Percentiles rank a stretch among this genome's conserved stretches.
Evolutionary conservation across 92 coral and sea anemone genomes (phyloP).

Genomic region (Zoanthus solanderi): DNA sequence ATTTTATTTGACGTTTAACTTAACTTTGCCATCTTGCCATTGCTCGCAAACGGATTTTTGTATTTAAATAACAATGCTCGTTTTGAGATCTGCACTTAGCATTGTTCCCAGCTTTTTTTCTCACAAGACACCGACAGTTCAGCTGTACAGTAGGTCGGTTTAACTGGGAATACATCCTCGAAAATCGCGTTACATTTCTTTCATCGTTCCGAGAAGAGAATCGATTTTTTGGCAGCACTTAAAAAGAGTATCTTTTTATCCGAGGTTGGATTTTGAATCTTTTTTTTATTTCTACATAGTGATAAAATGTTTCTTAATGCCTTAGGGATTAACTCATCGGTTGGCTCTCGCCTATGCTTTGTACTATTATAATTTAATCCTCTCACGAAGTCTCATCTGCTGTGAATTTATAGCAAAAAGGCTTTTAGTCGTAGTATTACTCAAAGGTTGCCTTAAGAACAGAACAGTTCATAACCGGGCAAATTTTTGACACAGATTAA

Average conservation of each 20-base stretch:
- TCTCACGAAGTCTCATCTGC: neutral
- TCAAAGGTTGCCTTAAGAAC: neutral
- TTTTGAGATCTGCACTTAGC: neutral
- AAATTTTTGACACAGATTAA: conserved; percentile 2
- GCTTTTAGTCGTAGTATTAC: neutral
- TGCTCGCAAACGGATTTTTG: neutral
- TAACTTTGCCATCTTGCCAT: neutral
- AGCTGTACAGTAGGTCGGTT: neutral
- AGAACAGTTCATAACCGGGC: neutral
- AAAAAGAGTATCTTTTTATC: too few relatives aligned
- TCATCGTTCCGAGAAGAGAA: too few relatives aligned
- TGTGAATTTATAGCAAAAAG: neutral
- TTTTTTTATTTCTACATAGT: too few relatives aligned
- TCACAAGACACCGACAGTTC: neutral
- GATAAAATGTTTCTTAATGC: neutral
- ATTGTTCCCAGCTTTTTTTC: neutral
- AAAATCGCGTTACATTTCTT: too few relatives aligned
- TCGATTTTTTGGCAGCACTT: too few relatives aligned
- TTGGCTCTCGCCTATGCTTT: neutral
- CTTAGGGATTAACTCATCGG: neutral
- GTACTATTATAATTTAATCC: neutral
- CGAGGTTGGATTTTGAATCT: too few relatives aligned
- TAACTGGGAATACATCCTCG: too few relatives aligned
- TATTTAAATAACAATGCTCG: neutral
- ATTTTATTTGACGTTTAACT: neutral